These are phyloP conservation scores for Syngnathus acus DNA, from an alignment of 2,797 vertebrate genomes.

Conservation along the genomic window DNA sequence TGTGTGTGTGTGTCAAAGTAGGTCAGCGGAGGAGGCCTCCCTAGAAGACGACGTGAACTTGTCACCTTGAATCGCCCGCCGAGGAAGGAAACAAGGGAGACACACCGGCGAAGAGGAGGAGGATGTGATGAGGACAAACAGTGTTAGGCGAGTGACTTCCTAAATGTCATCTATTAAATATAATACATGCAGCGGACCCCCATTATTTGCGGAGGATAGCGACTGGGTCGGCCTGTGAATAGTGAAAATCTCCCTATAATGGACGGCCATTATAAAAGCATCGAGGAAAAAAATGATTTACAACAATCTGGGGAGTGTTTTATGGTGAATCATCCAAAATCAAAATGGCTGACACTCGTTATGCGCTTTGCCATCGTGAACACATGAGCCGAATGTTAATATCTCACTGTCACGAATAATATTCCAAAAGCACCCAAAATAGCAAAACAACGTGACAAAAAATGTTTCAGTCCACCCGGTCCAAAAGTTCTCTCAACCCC, in stretches of 20 bases:
- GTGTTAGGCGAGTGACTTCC: background rate
- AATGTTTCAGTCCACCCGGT: background rate
- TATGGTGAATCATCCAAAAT: too few species aligned
- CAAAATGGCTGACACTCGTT: background rate
- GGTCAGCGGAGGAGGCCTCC: constrained; percentile 76
- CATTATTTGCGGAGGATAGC: too few species aligned
- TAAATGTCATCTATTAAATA: background rate
- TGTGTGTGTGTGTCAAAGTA: constrained; percentile 61
- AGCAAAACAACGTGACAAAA: background rate
- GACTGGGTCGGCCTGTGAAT: too few species aligned
- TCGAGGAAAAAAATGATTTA: too few species aligned
- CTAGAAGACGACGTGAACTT: constrained; percentile 78
- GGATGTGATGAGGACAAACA: constrained; percentile 12
- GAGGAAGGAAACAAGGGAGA: constrained; percentile 45
- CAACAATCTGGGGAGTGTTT: too few species aligned
- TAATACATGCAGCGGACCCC: background rate
- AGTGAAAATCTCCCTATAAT: too few species aligned
- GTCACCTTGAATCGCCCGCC: constrained; percentile 75
- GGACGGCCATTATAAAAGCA: too few species aligned
- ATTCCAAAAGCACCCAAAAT: background rate
- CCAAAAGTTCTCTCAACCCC: too few species aligned
- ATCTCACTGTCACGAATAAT: too few species aligned
- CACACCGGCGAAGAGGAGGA: constrained; percentile 24
- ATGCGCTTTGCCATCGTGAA: background rate
- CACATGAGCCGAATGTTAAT: background rate